A percentile compares a stretch with the other conserved stretches of the same genome.
These are phyloP conservation scores for Pontoporia blainvillei DNA, from an alignment of 2,113 vertebrate species.

Conservation along the genomic window DNA sequence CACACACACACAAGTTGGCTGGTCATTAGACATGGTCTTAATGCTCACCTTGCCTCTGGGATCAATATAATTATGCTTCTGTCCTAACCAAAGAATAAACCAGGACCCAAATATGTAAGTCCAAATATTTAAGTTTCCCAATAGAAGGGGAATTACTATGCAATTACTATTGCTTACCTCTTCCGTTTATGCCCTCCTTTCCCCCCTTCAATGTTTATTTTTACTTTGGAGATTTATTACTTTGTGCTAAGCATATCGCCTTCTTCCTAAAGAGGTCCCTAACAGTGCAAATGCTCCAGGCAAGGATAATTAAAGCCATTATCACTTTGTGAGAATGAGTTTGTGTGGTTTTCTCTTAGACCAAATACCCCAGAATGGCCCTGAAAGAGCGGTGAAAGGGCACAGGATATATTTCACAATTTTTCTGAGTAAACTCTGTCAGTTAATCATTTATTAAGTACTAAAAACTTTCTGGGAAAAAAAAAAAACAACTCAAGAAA, in stretches of 20 bases:
- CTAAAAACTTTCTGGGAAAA: conserved; percentile 1
- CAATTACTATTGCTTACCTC: background rate
- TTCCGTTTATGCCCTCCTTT: background rate
- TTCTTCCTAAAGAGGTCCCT: background rate
- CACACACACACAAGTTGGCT: background rate
- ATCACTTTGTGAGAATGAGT: background rate
- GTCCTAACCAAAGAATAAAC: conserved; percentile 21
- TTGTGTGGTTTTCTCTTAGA: background rate
- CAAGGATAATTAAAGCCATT: background rate
- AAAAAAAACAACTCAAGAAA: background rate
- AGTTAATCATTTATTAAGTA: conserved; percentile 28
- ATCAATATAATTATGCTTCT: background rate
- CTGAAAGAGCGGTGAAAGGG: background rate
- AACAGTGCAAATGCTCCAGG: background rate
- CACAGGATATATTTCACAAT: conserved; percentile 37
- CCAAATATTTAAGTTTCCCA: background rate
- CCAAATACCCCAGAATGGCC: background rate
- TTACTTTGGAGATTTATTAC: background rate
- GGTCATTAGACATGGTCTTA: background rate
- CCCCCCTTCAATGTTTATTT: background rate
- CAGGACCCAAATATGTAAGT: background rate
- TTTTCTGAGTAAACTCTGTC: background rate
- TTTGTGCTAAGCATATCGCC: background rate
- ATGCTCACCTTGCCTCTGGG: background rate
- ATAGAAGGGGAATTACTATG: background rate